Evolutionary conservation across 2,888 invertebrate genomes (phyloP), one percentile per base, ranked within the genome.

Genomic region (Oegoconia quadripuncta): DNA sequence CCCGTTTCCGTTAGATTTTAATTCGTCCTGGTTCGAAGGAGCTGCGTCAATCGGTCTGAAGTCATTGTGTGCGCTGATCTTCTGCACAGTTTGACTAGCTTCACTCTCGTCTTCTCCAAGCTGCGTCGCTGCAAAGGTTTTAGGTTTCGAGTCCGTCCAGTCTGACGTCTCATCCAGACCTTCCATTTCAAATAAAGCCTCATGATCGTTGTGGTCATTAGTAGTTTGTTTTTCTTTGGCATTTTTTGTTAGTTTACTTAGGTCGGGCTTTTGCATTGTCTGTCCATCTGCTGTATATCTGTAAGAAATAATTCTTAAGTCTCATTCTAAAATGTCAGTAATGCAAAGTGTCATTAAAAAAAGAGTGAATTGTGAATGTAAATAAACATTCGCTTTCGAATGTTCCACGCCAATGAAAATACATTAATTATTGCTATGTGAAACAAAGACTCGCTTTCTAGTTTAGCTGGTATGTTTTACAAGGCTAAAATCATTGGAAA

Each of bases 121-220:
- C 51, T 88, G 84, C 29, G 89, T 88, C 18, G 90, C 89, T n/a
- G 83, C 78, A 55, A 90, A 89, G 12, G 86, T 89, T 55, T 84
- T 89, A 8, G 88, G 87, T 28, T 86, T 81, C 1, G 89, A 83
- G 25, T 89, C 89, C 8, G 80, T 75, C 60, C 89, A 83, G 41
- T 89, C 88, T 0, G 84, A 71, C 27, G 84, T 78, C 28, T 89
- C 89, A 51, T 91, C 91, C 14, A 92, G 74, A 37, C 90, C 91
- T 41, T 84, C 84, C 92, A 93, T 93, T 61, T 91, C 90, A 57
- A 93, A 93, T 43, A 93, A 88, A 18, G 91, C 91, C 34, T 92
- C 92, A 38, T 88, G 80, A 39, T 89, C 89, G 46, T 62, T 60
- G 46, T 69, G 67, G 34, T 63, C 62, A 36, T 50, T 56, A 13